A percentile compares a stretch with the other conserved stretches of the same genome.
Evolutionary conservation across 2,113 vertebrate genomes (phyloP).

Genomic region (Geococcyx californianus): DNA sequence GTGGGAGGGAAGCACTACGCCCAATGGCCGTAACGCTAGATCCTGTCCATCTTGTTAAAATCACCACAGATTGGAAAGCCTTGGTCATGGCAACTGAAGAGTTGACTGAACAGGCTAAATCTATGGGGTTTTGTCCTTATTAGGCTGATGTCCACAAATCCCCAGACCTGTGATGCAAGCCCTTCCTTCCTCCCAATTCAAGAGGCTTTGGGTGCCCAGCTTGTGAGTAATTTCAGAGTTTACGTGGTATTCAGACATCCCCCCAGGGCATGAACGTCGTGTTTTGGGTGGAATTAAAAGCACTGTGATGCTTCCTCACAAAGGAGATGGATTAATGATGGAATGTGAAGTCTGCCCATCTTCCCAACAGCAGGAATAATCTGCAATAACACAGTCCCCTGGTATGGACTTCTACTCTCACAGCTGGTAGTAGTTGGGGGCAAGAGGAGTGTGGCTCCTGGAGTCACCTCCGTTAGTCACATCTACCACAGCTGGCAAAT

Average conservation of each 20-base stretch:
- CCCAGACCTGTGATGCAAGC: neutral
- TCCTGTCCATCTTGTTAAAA: neutral
- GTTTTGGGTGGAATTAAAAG: neutral
- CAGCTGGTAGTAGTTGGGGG: neutral
- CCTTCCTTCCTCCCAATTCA: neutral
- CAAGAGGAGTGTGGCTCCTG: neutral
- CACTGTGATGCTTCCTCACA: neutral
- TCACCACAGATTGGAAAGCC: neutral
- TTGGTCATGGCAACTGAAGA: neutral
- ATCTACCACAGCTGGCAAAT: neutral
- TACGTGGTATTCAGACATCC: neutral
- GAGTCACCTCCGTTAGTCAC: neutral
- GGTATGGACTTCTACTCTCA: neutral
- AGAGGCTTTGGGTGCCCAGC: neutral
- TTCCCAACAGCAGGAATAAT: neutral
- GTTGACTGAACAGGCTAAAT: neutral
- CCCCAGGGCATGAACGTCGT: rapidly evolving
- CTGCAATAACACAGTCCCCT: neutral
- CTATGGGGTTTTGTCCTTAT: neutral
- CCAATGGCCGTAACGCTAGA: rapidly evolving
- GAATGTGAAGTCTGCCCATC: neutral
- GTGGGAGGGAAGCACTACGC: rapidly evolving
- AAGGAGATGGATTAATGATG: neutral
- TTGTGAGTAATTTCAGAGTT: neutral
- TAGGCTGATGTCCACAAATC: neutral